A percentile compares a stretch with the other conserved stretches of the same genome.
Conservation (phyloP, 2,113 vertebrate genomes). For the Hypomesus transpacificus region DNA sequence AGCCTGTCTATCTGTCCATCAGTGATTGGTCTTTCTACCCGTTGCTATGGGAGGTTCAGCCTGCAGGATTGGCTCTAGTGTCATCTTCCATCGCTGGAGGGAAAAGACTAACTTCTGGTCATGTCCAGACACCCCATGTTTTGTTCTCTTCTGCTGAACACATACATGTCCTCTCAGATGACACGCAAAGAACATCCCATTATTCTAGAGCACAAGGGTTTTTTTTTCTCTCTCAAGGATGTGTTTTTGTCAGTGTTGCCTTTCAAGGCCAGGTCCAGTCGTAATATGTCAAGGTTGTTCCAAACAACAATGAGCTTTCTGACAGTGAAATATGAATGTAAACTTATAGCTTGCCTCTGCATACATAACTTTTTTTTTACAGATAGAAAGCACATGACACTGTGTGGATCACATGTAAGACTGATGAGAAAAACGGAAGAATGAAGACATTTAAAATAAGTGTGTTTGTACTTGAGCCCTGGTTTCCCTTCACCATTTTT, state of each 20-base stretch:
- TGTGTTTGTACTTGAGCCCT: constrained; percentile 55
- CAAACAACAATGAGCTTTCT: constrained; percentile 55
- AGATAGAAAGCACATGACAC: constrained; percentile 11
- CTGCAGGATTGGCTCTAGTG: constrained; percentile 40
- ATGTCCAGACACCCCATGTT: constrained; percentile 61
- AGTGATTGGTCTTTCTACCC: constrained; percentile 18
- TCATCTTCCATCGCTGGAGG: constrained; percentile 58
- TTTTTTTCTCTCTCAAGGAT: constrained; percentile 60
- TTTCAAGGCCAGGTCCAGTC: constrained; percentile 57
- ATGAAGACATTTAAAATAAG: constrained; percentile 42
- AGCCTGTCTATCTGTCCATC: constrained; percentile 11
- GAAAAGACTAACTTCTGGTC: constrained; percentile 39
- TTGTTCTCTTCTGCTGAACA: constrained; percentile 29
- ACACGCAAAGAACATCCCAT: constrained; percentile 56
- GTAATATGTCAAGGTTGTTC: constrained; percentile 52
- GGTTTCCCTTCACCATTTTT: constrained; percentile 59
- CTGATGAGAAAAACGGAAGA: constrained; percentile 25
- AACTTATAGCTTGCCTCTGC: too few species aligned
- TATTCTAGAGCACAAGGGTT: constrained; percentile 49
- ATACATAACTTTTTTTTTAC: constrained; percentile 3
- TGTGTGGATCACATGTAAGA: too few species aligned
- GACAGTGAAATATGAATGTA: constrained; percentile 31
- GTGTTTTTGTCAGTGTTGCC: constrained; percentile 61
- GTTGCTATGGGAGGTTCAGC: constrained; percentile 18
- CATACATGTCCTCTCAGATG: constrained; percentile 54